Evolutionary conservation across 2,888 invertebrate species (phyloP).

Genomic region (Drosophila limbata): DNA sequence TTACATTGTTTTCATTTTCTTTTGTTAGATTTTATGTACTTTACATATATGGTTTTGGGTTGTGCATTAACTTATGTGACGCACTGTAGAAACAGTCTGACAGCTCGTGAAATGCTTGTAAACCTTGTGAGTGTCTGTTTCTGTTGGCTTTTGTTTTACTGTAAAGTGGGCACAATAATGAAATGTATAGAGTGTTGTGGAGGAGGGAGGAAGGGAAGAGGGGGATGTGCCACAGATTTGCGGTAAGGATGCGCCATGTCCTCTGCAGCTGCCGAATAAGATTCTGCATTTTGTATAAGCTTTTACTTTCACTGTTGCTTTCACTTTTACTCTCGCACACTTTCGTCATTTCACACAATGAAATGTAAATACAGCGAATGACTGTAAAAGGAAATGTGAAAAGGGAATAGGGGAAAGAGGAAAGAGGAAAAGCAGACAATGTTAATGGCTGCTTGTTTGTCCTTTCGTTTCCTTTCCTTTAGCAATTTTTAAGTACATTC

Average conservation of each 20-base stretch:
- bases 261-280: slow-evolving; percentile 12
- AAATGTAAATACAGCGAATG: slow-evolving; percentile 63
- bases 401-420: neutral
- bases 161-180: slow-evolving; percentile 51
- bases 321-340: slow-evolving; percentile 30
- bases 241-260: slow-evolving; percentile 32
- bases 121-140: slow-evolving; percentile 38
- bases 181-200: slow-evolving; percentile 46
- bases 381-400: slow-evolving; percentile 41
- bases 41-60: slow-evolving; percentile 11
- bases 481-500: slow-evolving; percentile 40
- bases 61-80: slow-evolving; percentile 28
- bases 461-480: slow-evolving; percentile 37
- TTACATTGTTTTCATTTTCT: slow-evolving; percentile 1
- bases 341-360: slow-evolving; percentile 51
- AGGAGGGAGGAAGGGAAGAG: neutral
- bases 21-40: slow-evolving; percentile 15
- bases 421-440: slow-evolving; percentile 29
- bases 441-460: slow-evolving; percentile 37
- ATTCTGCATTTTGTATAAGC: slow-evolving; percentile 49
- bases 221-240: slow-evolving; percentile 42
- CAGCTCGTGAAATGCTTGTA: slow-evolving; percentile 50
- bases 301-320: slow-evolving; percentile 44
- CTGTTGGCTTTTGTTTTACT: slow-evolving; percentile 33
- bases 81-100: slow-evolving; percentile 20